Evolutionary conservation across 2,888 invertebrate species (phyloP).

Genomic region (Hipparchia semele): DNA sequence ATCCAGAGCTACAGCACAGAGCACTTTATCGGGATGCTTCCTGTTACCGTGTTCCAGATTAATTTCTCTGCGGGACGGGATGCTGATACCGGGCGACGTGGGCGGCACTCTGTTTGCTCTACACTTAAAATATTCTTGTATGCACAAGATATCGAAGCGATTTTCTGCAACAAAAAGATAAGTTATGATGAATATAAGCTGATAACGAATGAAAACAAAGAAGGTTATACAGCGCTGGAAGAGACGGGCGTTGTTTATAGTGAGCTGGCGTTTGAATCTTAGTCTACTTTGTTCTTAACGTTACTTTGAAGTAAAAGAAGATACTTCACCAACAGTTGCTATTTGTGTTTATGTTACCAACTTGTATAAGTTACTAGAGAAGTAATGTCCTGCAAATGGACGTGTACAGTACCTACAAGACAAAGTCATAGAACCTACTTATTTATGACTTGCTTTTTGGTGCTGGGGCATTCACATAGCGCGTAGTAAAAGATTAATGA

Average conservation of each 20-base stretch:
- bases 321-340: background rate
- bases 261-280: constrained; percentile 17
- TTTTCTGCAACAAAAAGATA: constrained; percentile 75
- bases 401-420: too few species aligned
- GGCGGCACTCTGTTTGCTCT: constrained; percentile 70
- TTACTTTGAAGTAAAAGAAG: constrained; percentile 15
- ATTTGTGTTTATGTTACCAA: constrained; percentile 2
- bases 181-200: constrained; percentile 47
- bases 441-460: too few species aligned
- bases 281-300: constrained; percentile 18
- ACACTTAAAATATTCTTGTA: constrained; percentile 76
- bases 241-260: constrained; percentile 20
- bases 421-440: too few species aligned
- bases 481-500: background rate
- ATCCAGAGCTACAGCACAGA: constrained; percentile 48
- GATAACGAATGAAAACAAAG: constrained; percentile 48
- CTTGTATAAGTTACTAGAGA: background rate
- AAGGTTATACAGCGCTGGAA: constrained; percentile 29
- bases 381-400: background rate
- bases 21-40: constrained; percentile 70
- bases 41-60: constrained; percentile 73
- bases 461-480: too few species aligned
- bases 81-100: constrained; percentile 71
- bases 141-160: constrained; percentile 75
- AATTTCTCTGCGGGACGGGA: constrained; percentile 75